These are phyloP conservation scores for Taurulus bubalis DNA, from an alignment of 2,113 vertebrate genomes.

Conservation along the genomic window DNA sequence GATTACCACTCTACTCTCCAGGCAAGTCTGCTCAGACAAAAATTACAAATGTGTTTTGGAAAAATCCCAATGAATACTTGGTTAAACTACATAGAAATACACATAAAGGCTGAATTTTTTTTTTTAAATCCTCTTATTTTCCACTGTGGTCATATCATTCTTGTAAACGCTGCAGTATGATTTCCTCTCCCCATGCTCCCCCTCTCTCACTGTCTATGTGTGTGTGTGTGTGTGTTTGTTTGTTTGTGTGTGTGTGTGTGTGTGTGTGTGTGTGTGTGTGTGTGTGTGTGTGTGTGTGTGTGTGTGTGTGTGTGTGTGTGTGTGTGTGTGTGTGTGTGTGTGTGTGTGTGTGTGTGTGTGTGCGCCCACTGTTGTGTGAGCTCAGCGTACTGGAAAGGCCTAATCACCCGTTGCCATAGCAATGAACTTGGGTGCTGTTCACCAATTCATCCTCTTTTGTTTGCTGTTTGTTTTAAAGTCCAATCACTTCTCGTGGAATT, in stretches of 20 bases:
- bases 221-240: constrained; percentile 22
- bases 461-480: constrained; percentile 65
- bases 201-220: not conserved
- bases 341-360: constrained; percentile 13
- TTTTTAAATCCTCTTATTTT: constrained; percentile 27
- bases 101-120: not conserved
- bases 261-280: constrained; percentile 4
- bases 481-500: constrained; percentile 69
- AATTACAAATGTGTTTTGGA: not conserved
- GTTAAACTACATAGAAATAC: not conserved
- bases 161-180: constrained; percentile 11
- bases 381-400: constrained; percentile 74
- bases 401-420: constrained; percentile 78
- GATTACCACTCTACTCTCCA: not conserved
- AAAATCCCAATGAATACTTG: not conserved
- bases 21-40: not conserved
- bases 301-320: constrained; percentile 20
- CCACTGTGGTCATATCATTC: not conserved
- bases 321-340: constrained; percentile 12
- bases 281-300: constrained; percentile 16
- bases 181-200: constrained; percentile 36
- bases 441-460: constrained; percentile 74
- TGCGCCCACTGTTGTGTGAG: constrained; percentile 63
- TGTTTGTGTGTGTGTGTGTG: no score
- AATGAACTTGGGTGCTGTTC: constrained; percentile 73